These are phyloP conservation scores for Cylindroiulus punctatus DNA, from an alignment of 2,888 invertebrate genomes.

Conservation along the genomic window DNA sequence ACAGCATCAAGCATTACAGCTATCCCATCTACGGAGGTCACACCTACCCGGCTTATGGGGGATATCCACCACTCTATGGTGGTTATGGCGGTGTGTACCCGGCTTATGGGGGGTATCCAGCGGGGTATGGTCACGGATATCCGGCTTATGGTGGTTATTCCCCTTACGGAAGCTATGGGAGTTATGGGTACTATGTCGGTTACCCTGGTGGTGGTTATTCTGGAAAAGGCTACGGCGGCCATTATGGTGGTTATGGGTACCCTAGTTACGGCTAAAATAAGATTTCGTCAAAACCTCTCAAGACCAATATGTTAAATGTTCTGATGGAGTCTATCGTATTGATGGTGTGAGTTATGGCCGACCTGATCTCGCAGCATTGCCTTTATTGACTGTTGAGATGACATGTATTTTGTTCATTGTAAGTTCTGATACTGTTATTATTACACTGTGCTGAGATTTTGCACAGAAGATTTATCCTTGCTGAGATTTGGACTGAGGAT, in stretches of 20 bases:
- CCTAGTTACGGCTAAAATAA: conserved; percentile 41
- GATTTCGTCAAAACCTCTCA: too few relatives aligned
- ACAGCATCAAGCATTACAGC: conserved; percentile 24
- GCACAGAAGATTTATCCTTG: too few relatives aligned
- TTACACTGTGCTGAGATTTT: too few relatives aligned
- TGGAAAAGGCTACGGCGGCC: conserved; percentile 28
- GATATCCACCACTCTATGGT: conserved; percentile 44
- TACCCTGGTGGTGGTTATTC: conserved; percentile 40
- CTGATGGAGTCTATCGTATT: too few relatives aligned
- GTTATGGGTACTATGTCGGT: conserved; percentile 27
- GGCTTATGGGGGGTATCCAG: conserved; percentile 49
- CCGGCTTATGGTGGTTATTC: conserved; percentile 50
- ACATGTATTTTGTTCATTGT: too few relatives aligned
- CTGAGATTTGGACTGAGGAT: too few relatives aligned
- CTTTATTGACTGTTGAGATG: too few relatives aligned
- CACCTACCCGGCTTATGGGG: conserved; percentile 29
- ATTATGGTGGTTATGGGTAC: conserved; percentile 54
- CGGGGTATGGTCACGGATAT: conserved; percentile 40
- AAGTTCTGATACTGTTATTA: too few relatives aligned
- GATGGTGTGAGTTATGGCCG: too few relatives aligned
- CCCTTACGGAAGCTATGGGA: conserved; percentile 50
- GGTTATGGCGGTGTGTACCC: conserved; percentile 47
- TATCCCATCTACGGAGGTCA: conserved; percentile 7
- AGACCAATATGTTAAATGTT: background rate
- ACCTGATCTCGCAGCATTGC: too few relatives aligned